Evolutionary conservation across 2,888 invertebrate species (phyloP).

Genomic region (Ceriagrion tenellum): DNA sequence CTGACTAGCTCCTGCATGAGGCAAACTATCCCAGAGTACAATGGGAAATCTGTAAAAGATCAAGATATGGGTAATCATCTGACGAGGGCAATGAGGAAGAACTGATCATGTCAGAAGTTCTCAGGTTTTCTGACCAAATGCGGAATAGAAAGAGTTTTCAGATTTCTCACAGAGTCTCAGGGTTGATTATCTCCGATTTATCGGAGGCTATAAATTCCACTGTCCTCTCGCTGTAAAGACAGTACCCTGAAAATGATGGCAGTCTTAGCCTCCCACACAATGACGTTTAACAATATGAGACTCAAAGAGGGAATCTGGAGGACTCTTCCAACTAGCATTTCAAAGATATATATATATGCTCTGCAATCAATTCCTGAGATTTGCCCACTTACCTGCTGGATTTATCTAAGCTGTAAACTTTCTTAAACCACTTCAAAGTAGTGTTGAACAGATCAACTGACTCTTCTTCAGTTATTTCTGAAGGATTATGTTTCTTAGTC

Average conservation of each 20-base stretch:
- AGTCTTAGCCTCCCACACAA: neutral
- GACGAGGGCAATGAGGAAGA: neutral
- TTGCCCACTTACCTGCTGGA: conserved; percentile 65
- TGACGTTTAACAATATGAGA: neutral
- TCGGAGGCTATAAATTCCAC: no score
- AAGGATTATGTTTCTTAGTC: conserved; percentile 76
- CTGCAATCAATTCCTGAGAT: neutral
- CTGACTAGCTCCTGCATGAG: conserved; percentile 78
- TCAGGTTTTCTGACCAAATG: no score
- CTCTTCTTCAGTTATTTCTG: conserved; percentile 75
- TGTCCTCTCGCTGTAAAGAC: no score
- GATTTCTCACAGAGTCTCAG: no score
- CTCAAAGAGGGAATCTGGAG: neutral
- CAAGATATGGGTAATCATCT: conserved; percentile 28
- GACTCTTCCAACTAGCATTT: neutral
- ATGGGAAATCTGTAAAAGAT: conserved; percentile 74
- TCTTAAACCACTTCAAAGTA: conserved; percentile 75
- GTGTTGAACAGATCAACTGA: conserved; percentile 76
- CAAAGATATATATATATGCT: no score
- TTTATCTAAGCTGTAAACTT: conserved; percentile 73
- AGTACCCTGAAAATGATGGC: no score
- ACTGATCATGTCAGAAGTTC: no score
- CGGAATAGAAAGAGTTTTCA: no score
- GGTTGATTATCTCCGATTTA: no score
- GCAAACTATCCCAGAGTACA: conserved; percentile 77